Base-by-base conservation (phyloP, 92 coral and sea anemone genomes). In the Plumapathes pennacea region DNA sequence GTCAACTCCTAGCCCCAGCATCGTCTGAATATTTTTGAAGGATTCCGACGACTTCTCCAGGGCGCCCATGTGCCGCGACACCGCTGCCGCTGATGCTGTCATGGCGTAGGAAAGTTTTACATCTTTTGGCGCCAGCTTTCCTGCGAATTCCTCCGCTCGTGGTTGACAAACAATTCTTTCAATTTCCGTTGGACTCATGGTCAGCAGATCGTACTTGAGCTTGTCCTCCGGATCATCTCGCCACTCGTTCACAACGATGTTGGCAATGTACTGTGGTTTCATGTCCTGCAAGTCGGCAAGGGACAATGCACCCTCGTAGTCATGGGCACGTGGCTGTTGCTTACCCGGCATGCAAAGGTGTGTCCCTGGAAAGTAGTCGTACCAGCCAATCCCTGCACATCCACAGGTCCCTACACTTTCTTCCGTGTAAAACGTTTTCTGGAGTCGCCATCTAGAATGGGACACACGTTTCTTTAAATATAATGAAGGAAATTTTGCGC, bases 31-130 rank as follows among this genome's bases (percentile, higher is more conserved):
- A 29, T 90, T 87, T 46, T 89, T 77, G 27, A 85, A 50, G 17
- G 82, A 44, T 32, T 38, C 64, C 38, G 48, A 26, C 25, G 37
- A 50, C 13, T 38, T 17, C 25, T 86, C 77, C 27, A 73, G 63
- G 12, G 68, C 62, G 0, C 95, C 95, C 81, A 86, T 81, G 82
- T 83, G 76, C 7, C 67, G 57, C 18, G 89, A 85, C 22, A 86
- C 65, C 0, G 76, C 89, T 14, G 97, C 91, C 8, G 94, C 95
- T 19, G 97, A 90, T 3, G 88, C 65, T 67, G 90, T 87, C 95
- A 90, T 86, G 78, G 94, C 94, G 33, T 76, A 83, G 3, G 97
- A 90, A 19, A 90, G 74, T 36, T 83, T 69, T n/a, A 90, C 52
- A 32, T 90, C 90, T 21, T 44, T 39, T 0, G 97, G 90, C 3